Conservation (phyloP, 2,888 invertebrate species). For the Petrolisthes cinctipes region DNA sequence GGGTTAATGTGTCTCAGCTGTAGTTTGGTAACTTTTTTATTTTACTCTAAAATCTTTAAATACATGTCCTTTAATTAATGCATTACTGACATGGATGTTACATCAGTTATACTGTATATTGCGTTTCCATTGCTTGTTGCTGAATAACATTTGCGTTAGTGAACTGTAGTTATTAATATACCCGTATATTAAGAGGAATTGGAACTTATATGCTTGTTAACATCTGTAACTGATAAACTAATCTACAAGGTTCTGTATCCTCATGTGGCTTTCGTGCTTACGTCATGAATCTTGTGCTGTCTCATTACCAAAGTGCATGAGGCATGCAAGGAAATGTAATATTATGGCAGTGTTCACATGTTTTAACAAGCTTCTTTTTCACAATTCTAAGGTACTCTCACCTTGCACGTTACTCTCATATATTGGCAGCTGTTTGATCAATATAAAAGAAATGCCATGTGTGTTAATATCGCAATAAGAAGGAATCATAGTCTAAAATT, state of each 20-base stretch:
- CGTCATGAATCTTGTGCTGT: conserved; percentile 37
- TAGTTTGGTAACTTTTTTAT: conserved; percentile 27
- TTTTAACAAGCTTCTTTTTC: conserved; percentile 35
- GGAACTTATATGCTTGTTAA: conserved; percentile 46
- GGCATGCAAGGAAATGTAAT: conserved; percentile 36
- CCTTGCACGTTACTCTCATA: conserved; percentile 41
- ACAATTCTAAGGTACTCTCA: conserved; percentile 35
- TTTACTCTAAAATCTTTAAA: conserved; percentile 14
- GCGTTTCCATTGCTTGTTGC: conserved; percentile 42
- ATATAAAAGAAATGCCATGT: conserved; percentile 27
- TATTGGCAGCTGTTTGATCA: conserved; percentile 6
- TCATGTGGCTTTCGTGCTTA: conserved; percentile 41
- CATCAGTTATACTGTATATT: conserved; percentile 1
- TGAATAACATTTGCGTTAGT: conserved; percentile 23
- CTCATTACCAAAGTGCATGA: conserved; percentile 48
- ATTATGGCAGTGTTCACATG: conserved; percentile 14
- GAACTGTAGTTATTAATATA: conserved; percentile 42
- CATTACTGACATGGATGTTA: conserved; percentile 33
- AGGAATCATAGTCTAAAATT: conserved; percentile 47
- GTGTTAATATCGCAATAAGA: conserved; percentile 33
- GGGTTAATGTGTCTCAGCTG: conserved; percentile 38
- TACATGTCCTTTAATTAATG: conserved; percentile 21
- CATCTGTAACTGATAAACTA: conserved; percentile 34
- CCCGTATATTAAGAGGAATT: conserved; percentile 44
- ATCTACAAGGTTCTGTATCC: conserved; percentile 54